Percentiles rank a stretch among this genome's conserved stretches.
These are phyloP conservation scores for Sternotherus odoratus DNA, from an alignment of 2,797 vertebrate genomes.

Conservation along the genomic window DNA sequence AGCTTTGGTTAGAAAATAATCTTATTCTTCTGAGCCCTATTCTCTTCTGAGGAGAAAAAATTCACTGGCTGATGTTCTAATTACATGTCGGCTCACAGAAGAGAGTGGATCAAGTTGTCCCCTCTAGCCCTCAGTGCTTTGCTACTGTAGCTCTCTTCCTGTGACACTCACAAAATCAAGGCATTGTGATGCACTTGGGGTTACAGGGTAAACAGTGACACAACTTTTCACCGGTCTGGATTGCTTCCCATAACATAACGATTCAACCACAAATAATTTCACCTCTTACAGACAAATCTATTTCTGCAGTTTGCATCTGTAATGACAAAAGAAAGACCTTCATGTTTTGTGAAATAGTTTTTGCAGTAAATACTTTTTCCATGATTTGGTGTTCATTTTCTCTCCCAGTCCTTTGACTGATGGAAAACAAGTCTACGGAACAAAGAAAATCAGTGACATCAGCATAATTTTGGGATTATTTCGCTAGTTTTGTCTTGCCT, in stretches of 20 bases:
- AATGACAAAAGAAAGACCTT: neutral
- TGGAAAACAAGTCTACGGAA: neutral
- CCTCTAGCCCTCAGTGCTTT: neutral
- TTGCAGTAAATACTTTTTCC: rapidly evolving
- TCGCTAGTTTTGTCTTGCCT: neutral
- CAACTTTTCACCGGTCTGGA: neutral
- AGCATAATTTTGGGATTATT: neutral
- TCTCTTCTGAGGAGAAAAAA: neutral
- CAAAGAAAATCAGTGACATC: neutral
- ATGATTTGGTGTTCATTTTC: neutral
- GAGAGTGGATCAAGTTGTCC: neutral
- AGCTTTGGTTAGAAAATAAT: neutral
- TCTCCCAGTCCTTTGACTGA: neutral
- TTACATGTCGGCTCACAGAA: neutral
- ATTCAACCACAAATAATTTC: neutral
- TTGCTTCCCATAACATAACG: rapidly evolving
- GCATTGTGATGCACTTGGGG: neutral
- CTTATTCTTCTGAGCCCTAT: neutral
- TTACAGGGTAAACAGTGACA: neutral
- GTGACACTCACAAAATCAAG: neutral
- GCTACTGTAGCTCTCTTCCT: neutral
- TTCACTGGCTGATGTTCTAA: neutral
- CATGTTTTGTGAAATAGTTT: neutral
- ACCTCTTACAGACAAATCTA: neutral
- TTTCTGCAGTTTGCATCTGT: neutral